Conservation (phyloP, 1,140 invertebrate species). For the Drosophila kurseongensis region DNA sequence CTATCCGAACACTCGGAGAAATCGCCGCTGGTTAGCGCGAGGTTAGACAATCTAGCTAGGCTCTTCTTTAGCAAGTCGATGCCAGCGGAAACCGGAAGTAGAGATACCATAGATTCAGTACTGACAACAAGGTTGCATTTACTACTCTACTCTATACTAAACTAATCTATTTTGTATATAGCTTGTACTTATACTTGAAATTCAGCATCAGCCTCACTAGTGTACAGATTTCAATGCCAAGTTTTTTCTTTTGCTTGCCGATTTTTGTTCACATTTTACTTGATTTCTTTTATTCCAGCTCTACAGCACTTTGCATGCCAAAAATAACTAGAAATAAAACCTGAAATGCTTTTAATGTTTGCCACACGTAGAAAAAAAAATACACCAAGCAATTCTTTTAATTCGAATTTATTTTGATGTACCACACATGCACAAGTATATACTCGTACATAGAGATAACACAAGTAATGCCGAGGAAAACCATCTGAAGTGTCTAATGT, state of each 20-base stretch:
- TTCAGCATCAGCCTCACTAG: slow-evolving; percentile 30
- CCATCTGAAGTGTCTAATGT: slow-evolving; percentile 28
- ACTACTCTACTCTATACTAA: slow-evolving; percentile 56
- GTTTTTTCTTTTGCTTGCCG: slow-evolving; percentile 31
- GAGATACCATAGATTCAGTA: slow-evolving; percentile 85
- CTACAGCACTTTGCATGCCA: slow-evolving; percentile 72
- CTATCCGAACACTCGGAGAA: slow-evolving; percentile 85
- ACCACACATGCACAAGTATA: slow-evolving; percentile 20
- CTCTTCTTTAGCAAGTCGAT: slow-evolving; percentile 87
- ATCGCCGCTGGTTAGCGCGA: slow-evolving; percentile 86
- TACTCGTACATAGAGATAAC: slow-evolving; percentile 29
- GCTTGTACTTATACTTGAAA: slow-evolving; percentile 43
- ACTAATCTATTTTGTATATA: slow-evolving; percentile 36
- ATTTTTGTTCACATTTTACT: slow-evolving; percentile 15
- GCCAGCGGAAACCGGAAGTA: slow-evolving; percentile 85
- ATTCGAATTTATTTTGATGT: slow-evolving; percentile 24
- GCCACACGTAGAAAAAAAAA: slow-evolving; percentile 47
- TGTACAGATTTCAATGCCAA: slow-evolving; percentile 43
- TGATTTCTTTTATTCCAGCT: slow-evolving; percentile 32
- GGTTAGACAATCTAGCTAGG: slow-evolving; percentile 88
- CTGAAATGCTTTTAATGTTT: slow-evolving; percentile 56
- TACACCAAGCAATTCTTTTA: slow-evolving; percentile 35
- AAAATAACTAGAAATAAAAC: slow-evolving; percentile 34
- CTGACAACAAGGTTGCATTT: slow-evolving; percentile 84
- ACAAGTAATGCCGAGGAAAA: slow-evolving; percentile 23